These are phyloP conservation scores for Pygoscelis adeliae DNA, from an alignment of 2,113 vertebrate genomes.

Conservation along the genomic window DNA sequence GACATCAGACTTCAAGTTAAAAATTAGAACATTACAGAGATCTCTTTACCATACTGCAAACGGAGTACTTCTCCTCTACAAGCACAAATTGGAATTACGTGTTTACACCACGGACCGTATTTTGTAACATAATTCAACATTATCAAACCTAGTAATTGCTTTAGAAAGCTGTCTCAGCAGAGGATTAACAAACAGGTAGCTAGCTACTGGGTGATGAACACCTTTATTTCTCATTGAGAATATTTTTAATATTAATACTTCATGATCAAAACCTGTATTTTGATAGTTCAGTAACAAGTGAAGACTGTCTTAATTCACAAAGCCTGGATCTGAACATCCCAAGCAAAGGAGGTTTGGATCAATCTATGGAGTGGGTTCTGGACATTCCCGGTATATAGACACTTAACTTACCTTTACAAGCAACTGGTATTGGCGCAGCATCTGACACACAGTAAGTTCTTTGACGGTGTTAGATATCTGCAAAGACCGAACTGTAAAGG, in stretches of 20 bases:
- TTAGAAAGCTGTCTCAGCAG: background rate
- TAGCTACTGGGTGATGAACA: background rate
- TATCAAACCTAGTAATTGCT: accelerated
- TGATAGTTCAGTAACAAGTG: background rate
- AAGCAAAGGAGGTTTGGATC: background rate
- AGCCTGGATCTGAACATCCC: background rate
- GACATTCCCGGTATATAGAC: background rate
- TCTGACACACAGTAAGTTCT: background rate
- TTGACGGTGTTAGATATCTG: background rate
- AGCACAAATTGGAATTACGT: background rate
- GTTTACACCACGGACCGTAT: background rate
- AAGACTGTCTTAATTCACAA: background rate
- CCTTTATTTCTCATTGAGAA: background rate
- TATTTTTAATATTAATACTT: background rate
- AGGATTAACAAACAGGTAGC: background rate
- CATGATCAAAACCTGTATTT: background rate
- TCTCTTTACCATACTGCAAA: background rate
- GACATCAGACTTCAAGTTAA: background rate
- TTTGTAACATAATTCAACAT: background rate
- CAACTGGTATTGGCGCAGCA: background rate
- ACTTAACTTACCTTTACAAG: background rate
- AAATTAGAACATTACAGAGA: background rate
- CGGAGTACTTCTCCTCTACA: background rate
- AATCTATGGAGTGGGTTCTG: background rate
- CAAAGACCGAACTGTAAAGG: background rate